Percentiles rank a stretch among this genome's conserved stretches.
phyloP scores from a whole-genome alignment of 2,888 invertebrate species.

The Syrphus vitripennis region DNA sequence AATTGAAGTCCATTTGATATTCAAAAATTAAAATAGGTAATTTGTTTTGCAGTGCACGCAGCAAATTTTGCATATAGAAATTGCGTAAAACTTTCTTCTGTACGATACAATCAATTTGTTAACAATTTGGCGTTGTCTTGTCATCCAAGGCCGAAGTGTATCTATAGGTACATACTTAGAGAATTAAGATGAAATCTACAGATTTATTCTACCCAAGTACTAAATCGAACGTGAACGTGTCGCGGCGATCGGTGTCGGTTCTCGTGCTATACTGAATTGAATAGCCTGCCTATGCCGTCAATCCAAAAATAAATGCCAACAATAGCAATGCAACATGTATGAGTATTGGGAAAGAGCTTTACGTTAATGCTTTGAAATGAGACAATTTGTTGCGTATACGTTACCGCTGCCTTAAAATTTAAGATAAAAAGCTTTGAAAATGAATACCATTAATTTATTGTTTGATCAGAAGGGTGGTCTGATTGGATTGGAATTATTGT shows the following conservation, averaged over 20 bases:
- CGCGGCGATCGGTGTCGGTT: constrained; percentile 63
- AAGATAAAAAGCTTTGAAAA: neutral
- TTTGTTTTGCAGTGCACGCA: neutral
- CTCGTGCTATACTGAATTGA: constrained; percentile 55
- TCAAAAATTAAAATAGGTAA: constrained; percentile 5
- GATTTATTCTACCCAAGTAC: constrained; percentile 21
- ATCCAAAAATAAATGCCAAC: constrained; percentile 57
- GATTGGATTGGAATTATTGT: neutral
- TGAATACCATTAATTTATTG: neutral
- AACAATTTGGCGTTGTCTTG: constrained; percentile 31
- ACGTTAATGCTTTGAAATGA: neutral
- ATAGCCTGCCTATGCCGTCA: constrained; percentile 20
- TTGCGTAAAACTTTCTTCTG: constrained; percentile 60
- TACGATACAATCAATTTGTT: constrained; percentile 25
- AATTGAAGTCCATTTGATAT: neutral
- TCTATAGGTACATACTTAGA: constrained; percentile 53
- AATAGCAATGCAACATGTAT: constrained; percentile 51
- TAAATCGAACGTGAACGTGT: constrained; percentile 30
- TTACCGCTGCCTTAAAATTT: neutral
- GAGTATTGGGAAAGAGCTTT: constrained; percentile 35
- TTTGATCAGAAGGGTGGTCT: neutral
- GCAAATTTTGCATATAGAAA: constrained; percentile 27
- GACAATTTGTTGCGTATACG: neutral
- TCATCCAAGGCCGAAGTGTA: constrained; percentile 62
- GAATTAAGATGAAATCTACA: constrained; percentile 56